A percentile compares a stretch with the other conserved stretches of the same genome.
These are phyloP conservation scores for Furcula furcula DNA, from an alignment of 2,888 invertebrate species.

Conservation along the genomic window DNA sequence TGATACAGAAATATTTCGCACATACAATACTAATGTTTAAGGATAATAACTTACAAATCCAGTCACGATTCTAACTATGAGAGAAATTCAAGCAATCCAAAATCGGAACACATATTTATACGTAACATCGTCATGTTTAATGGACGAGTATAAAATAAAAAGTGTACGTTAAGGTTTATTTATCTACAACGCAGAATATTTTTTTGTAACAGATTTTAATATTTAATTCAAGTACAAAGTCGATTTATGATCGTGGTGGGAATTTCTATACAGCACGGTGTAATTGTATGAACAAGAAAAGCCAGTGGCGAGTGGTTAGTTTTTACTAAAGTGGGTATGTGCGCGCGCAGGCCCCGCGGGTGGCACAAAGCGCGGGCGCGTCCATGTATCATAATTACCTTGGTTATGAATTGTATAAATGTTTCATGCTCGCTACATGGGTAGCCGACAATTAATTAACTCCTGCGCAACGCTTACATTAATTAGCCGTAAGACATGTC, in stretches of 20 bases:
- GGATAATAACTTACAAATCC: no score
- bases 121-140: no score
- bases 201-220: constrained; percentile 25
- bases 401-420: constrained; percentile 80
- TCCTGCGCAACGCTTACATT: constrained; percentile 72
- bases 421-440: constrained; percentile 69
- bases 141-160: no score
- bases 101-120: no score
- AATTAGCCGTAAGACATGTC: constrained; percentile 66
- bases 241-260: constrained; percentile 34
- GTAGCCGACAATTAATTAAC: constrained; percentile 76
- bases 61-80: no score
- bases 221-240: constrained; percentile 31
- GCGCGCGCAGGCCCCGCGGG: constrained; percentile 58
- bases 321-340: constrained; percentile 51
- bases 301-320: constrained; percentile 47
- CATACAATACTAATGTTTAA: no score
- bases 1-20: no score
- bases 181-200: background rate
- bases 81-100: no score
- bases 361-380: constrained; percentile 62
- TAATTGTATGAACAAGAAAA: constrained; percentile 53
- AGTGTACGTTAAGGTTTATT: no score
- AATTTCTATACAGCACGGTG: constrained; percentile 35
- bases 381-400: constrained; percentile 71